Conservation (phyloP, 2,888 invertebrate species). For the Melanargia galathea region DNA sequence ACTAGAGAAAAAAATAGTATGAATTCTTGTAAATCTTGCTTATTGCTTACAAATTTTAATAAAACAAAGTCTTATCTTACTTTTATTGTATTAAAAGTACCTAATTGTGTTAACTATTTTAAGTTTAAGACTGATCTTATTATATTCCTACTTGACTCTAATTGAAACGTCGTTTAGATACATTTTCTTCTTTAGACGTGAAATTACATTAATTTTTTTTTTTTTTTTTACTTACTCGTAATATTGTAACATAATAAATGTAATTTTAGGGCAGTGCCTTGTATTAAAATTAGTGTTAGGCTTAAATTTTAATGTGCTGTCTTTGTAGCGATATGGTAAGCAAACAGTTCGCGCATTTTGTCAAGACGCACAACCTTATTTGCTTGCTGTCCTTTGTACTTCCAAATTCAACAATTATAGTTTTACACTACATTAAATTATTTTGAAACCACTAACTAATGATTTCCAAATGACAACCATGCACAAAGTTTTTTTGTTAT, state of each 20-base stretch:
- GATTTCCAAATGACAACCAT: background rate
- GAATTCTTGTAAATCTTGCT: conserved; percentile 5
- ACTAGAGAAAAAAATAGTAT: background rate
- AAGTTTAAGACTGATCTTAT: background rate
- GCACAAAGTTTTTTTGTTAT: background rate
- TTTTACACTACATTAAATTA: background rate
- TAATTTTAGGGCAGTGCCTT: conserved; percentile 67
- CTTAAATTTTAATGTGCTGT: background rate
- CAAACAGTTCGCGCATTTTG: no score
- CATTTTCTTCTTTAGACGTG: background rate
- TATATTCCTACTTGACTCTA: background rate
- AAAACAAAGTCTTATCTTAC: no score
- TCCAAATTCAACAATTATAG: background rate
- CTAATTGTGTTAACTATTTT: background rate
- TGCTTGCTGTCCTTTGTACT: no score
- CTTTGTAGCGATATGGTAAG: no score
- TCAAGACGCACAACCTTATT: no score
- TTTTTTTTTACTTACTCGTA: background rate
- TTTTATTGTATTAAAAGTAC: background rate
- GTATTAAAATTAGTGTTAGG: conserved; percentile 41
- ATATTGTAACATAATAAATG: conserved; percentile 12
- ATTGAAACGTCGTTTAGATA: background rate
- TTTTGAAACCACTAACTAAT: background rate
- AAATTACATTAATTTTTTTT: background rate
- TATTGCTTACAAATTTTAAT: conserved; percentile 5